Evolutionary conservation across 2,888 invertebrate species (phyloP), one percentile per base, ranked within the genome.

Genomic region (Pomacea canaliculata): DNA sequence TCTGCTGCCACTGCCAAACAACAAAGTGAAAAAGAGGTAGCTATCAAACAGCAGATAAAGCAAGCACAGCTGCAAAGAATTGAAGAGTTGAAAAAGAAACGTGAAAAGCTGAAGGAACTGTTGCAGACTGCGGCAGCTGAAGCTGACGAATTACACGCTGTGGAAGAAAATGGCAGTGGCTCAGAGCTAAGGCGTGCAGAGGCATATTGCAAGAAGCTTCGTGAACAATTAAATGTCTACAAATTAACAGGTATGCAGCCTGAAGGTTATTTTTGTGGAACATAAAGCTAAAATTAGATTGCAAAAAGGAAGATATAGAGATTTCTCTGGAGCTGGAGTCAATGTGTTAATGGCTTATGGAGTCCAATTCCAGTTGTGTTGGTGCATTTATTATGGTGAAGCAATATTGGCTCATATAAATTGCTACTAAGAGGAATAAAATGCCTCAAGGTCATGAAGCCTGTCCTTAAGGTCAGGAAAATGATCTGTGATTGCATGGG

Each of bases 211-310:
- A 10, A 49, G 13, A 56, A 77, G 23, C 77, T 77, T 19, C 46
- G 63, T 18, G 77, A 73, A 59, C 73, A 70, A 56, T 70, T 73
- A 63, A 63, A 77, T 16, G 70, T 77, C 18, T 77, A 77, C 73
- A 77, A 65, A 48, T 69, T 77, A 56, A 59, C 77, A 70, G 77
- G 77, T 77, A 63, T 7, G 73, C 23, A 51, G 16, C 37, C 37
- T 37, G 37, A 5, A 37, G 5, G 5, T 37, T 37, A 37, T 37
- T 5, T 37, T 37, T 37, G 37, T 37, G 37, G 37, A 37, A 37
- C 3, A 37, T 37, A 37, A 37, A 5, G 37, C 37, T 37, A 37
- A 37, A 37, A 37, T 37, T 37, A 37, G 37, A 37, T 37, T 37
- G 3, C 4, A 37, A 37, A 37, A 37, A 1, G 37, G 37, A 37